phyloP scores from a whole-genome alignment of 2,113 vertebrate species.

The human (Homo sapiens) region DNA sequence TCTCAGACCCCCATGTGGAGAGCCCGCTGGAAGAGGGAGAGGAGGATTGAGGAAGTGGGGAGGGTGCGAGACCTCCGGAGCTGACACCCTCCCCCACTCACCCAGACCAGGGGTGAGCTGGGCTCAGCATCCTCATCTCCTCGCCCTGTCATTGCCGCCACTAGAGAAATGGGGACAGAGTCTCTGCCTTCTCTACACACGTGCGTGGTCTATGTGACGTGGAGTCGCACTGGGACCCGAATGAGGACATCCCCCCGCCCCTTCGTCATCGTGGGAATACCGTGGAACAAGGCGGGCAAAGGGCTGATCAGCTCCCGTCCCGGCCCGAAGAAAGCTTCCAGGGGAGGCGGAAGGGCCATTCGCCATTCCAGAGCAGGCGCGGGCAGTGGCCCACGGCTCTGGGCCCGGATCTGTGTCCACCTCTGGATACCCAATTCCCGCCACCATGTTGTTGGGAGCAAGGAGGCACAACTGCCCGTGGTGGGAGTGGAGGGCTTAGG shows the following conservation, averaged over 20 bases:
- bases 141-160: accelerated
- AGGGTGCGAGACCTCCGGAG: not conserved
- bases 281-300: not conserved
- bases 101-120: accelerated
- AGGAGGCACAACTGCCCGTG: accelerated
- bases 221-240: not conserved
- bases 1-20: too few species aligned
- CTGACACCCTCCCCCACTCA: not conserved
- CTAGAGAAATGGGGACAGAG: too few species aligned
- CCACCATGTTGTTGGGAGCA: accelerated
- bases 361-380: accelerated
- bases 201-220: accelerated
- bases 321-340: too few species aligned
- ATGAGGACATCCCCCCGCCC: not conserved
- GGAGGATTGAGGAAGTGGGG: not conserved
- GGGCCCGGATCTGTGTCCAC: not conserved
- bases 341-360: accelerated
- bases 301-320: too few species aligned
- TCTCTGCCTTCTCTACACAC: not conserved
- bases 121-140: accelerated
- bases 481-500: not conserved
- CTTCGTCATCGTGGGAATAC: accelerated
- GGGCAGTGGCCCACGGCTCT: accelerated
- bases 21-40: too few species aligned
- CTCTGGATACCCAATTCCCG: not conserved